Evolutionary conservation across 2,888 invertebrate genomes (phyloP).

Genomic region (Tenthredo notha): DNA sequence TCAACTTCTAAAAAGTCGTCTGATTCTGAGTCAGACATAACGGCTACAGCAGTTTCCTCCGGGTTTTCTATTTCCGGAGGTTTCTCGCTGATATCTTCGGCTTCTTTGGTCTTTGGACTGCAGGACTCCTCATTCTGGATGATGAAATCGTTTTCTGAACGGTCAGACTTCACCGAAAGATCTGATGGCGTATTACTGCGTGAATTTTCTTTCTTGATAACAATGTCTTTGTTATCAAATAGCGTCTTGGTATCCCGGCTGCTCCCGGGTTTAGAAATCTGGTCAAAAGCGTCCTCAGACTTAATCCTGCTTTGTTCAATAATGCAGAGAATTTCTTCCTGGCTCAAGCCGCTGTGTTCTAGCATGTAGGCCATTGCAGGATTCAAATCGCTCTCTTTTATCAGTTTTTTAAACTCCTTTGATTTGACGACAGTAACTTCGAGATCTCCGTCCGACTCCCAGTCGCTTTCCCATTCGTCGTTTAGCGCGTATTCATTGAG

Average conservation of each 20-base stretch:
- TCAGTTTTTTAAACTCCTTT: constrained; percentile 54
- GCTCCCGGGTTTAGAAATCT: background rate
- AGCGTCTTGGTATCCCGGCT: background rate
- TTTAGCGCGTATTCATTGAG: constrained; percentile 67
- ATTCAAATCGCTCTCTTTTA: constrained; percentile 61
- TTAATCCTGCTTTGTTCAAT: constrained; percentile 71
- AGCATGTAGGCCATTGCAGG: constrained; percentile 87
- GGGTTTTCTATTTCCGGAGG: background rate
- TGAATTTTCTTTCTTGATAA: constrained; percentile 3
- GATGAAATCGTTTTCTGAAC: background rate
- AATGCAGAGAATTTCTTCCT: constrained; percentile 82
- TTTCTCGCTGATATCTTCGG: background rate
- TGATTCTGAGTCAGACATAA: constrained; percentile 74
- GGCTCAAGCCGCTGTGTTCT: constrained; percentile 88
- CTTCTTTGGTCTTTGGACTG: background rate
- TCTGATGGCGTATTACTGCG: background rate
- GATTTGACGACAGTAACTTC: constrained; percentile 78
- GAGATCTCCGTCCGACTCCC: constrained; percentile 83
- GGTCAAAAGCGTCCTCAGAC: constrained; percentile 53
- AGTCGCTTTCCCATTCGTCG: constrained; percentile 68
- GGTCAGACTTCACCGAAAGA: background rate
- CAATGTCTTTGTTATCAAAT: background rate
- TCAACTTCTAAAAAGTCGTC: constrained; percentile 79
- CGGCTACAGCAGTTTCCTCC: background rate
- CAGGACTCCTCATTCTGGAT: background rate